Percentiles rank a stretch among this genome's conserved stretches.
phyloP scores from a whole-genome alignment of 2,888 invertebrate genomes.

The Serripes groenlandicus region DNA sequence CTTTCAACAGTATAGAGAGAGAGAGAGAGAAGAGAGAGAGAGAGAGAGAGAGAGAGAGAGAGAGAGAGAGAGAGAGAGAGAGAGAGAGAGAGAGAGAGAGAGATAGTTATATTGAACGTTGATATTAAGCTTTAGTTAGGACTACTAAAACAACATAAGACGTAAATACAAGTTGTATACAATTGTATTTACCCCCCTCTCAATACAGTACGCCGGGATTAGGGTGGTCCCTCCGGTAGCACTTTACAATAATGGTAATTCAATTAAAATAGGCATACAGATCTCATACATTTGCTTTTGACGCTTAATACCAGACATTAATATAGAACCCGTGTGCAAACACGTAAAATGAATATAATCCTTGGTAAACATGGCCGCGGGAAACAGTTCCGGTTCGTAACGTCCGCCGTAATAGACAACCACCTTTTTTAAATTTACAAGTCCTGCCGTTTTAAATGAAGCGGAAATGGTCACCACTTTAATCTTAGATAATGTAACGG shows the following conservation, averaged over 20 bases:
- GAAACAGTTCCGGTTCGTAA: not conserved
- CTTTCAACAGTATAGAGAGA: no score
- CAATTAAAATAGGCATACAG: not conserved
- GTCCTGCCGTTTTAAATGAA: not conserved
- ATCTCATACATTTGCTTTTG: not conserved
- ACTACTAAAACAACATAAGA: no score
- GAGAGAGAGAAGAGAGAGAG: no score
- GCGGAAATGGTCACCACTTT: not conserved
- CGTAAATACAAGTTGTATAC: no score
- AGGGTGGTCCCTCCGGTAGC: not conserved
- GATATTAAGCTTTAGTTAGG: no score
- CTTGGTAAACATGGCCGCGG: not conserved
- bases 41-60: no score
- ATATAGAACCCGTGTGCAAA: not conserved
- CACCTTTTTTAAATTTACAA: not conserved
- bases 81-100: no score
- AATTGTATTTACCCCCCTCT: no score
- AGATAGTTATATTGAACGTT: no score
- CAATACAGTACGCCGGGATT: no score
- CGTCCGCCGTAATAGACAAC: not conserved
- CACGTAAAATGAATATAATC: not conserved
- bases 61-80: no score
- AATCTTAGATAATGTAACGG: not conserved
- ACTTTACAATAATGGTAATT: not conserved
- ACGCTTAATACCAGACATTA: not conserved